Base-by-base conservation (phyloP, 1,140 invertebrate species). In the Amphibalanus amphitrite region DNA sequence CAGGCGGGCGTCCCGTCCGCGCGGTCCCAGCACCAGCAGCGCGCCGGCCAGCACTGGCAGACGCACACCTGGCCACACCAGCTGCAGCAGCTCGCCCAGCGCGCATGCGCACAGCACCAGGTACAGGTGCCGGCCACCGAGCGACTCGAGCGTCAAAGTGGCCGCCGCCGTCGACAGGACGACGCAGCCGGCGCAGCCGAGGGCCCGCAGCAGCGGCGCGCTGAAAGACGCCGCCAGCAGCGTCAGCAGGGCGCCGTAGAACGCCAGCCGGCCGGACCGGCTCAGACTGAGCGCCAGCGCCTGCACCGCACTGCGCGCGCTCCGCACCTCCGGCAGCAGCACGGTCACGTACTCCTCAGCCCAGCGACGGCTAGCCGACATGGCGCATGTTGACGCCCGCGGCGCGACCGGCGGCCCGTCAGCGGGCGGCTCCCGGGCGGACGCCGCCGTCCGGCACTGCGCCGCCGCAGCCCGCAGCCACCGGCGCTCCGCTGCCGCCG, bases 31-130 rank as follows among this genome's bases (percentile, higher is more conserved):
- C 47, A 59, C 10, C 17, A 59, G 47, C 47, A 59, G 47, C 47
- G 47, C 47, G 47, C 47, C 47, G 47, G 13, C 47, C 47, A 59
- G 47, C 47, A 59, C 47, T 59, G 47, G 47, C 17, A 59, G 47
- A 59, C 47, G 47, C 47, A 59, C 47, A 59, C 47, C 47, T 59
- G 47, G 47, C 47, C 47, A 59, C 47, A 59, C 47, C 47, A 59
- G 47, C 47, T 59, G 47, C 10, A 59, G 47, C 6, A 59, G 47
- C 47, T 59, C 47, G 20, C 47, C 47, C 10, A 59, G 47, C 47
- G 47, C 47, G 47, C 47, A 59, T 59, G 47, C 47, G 47, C 47
- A 59, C 47, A 59, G 47, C 13, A 59, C 47, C 47, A 59, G 47
- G 47, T 59, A 59, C 47, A 59, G 47, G 47, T 59, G 47, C 13